phyloP scores from a whole-genome alignment of 2,797 vertebrate species.

The Artibeus jamaicensis region DNA sequence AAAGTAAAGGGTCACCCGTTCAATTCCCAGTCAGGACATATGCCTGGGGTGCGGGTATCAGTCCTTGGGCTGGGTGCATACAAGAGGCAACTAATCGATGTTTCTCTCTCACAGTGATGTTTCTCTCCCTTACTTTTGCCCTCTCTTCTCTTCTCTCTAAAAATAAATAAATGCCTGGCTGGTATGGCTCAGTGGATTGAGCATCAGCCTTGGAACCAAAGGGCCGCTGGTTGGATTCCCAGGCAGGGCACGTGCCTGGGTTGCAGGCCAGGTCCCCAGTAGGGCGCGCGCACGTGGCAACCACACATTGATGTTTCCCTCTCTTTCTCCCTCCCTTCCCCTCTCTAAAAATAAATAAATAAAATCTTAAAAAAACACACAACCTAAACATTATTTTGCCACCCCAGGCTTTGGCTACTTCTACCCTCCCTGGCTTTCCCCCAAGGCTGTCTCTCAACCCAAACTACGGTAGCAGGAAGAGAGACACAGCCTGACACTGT shows the following conservation, averaged over 20 bases:
- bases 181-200: no score
- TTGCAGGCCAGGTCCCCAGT: no score
- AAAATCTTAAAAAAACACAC: background rate
- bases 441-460: background rate
- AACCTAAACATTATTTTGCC: background rate
- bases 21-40: background rate
- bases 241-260: no score
- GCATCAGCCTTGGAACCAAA: no score
- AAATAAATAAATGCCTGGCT: background rate
- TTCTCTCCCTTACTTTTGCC: background rate
- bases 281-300: no score
- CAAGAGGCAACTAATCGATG: background rate
- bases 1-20: background rate
- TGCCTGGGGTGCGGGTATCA: background rate
- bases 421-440: background rate
- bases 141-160: background rate
- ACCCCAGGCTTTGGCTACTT: background rate
- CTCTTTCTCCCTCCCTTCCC: background rate
- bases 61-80: no score
- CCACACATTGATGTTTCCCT: background rate
- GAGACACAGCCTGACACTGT: background rate
- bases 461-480: rapidly evolving
- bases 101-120: background rate
- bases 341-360: background rate
- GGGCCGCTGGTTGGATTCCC: no score